Base-by-base conservation (phyloP, 1,140 invertebrate species). In the Drepana arcuata region DNA sequence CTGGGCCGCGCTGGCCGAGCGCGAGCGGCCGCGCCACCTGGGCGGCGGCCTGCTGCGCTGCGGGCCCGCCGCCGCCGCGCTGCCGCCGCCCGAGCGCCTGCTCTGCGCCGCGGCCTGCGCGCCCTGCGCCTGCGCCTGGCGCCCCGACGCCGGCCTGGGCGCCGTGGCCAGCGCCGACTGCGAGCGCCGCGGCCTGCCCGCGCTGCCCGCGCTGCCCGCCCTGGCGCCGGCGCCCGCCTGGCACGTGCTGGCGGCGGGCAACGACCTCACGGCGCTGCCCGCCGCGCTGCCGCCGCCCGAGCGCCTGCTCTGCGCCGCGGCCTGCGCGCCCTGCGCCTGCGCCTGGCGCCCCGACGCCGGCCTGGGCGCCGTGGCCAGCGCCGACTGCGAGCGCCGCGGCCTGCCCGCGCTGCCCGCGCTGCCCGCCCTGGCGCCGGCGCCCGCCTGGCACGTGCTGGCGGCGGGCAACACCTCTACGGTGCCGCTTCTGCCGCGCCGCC, bases 91-190 rank as follows among this genome's bases (percentile, higher is more conserved):
- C 18, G 9, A 4, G 4, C 18, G 18, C 9, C 18, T 21, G 18
- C 9, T 9, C 18, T 21, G 7, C 43, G 44, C 36, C 35, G 11
- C 14, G 38, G 18, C n/a, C n/a, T n/a, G n/a, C n/a, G n/a, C n/a
- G n/a, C n/a, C n/a, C n/a, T n/a, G n/a, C n/a, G n/a, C n/a, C n/a
- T n/a, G n/a, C n/a, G n/a, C n/a, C n/a, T n/a, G n/a, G n/a, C n/a
- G n/a, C n/a, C n/a, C n/a, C n/a, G n/a, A n/a, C n/a, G n/a, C n/a
- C n/a, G n/a, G n/a, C n/a, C n/a, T n/a, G n/a, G n/a, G n/a, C n/a
- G n/a, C n/a, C 9, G 18, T 21, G 4, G 9, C 18, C 4, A 21
- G 18, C 9, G 18, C 18, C 18, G 18, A 21, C 18, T 9, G 4
- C 4, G 9, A 5, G 18, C n/a, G n/a, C n/a, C n/a, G n/a, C n/a